Evolutionary conservation across 2,113 vertebrate species (phyloP), one percentile per base, ranked within the genome.

Genomic region (Corvus moneduloides): DNA sequence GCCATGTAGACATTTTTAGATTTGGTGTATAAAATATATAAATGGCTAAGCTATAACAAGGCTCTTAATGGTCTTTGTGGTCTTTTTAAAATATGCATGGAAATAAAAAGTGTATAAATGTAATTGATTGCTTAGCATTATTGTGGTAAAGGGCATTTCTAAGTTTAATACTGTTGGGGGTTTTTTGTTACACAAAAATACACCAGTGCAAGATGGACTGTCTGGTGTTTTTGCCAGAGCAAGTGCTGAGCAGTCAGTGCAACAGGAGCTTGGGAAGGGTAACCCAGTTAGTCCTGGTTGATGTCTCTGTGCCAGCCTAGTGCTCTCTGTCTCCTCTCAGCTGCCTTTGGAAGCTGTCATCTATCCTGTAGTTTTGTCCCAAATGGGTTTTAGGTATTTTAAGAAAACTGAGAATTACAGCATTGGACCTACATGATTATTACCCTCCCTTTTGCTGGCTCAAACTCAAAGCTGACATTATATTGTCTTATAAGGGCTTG

Each of bases 341-440:
- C 39, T 91, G 87, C 33, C 58, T 91, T 52, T 93, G 87, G 56
- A 96, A 67, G 32, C 52, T 46, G 30, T 89, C 76, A 52, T 69
- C 44, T 74, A 5, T 59, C 61, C 48, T 95, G 33, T 18, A 73
- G 43, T 92, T 94, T 84, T 82, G 75, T 61, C 61, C 55, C 24
- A 7, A n/a, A 67, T 85, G 69, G 64, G 33, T 83, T 97, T 97
- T 87, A 92, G 46, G 44, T 87, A 83, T 97, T 95, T 96, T 96
- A 95, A 77, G 61, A 84, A 90, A 97, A 94, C 69, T 48, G 55
- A 90, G 81, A 94, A 68, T 54, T 82, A 78, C 62, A 83, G 62
- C 3, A 3, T 94, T 84, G 84, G 71, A 48, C 46, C 21, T 55
- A 39, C 21, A 10, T 87, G 69, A 39, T 76, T 94, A 41, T 91